These are phyloP conservation scores for Aphidius gifuensis DNA, from an alignment of 1,140 invertebrate species.

Conservation along the genomic window DNA sequence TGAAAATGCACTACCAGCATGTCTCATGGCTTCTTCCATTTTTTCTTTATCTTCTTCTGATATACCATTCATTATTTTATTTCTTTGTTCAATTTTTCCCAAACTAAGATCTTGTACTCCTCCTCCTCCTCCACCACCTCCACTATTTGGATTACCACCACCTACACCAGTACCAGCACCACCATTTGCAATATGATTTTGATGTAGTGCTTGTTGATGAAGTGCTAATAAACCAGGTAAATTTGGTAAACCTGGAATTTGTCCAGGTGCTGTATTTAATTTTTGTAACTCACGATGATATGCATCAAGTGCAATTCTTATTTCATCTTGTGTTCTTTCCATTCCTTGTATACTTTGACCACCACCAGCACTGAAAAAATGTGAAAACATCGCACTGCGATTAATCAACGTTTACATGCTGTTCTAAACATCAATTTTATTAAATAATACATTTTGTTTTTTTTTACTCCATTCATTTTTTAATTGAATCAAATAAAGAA, in stretches of 20 bases:
- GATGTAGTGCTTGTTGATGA: constrained; percentile 70
- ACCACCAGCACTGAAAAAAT: constrained; percentile 66
- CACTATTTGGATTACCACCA: constrained; percentile 45
- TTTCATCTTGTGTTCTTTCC: constrained; percentile 79
- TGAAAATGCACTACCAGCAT: constrained; percentile 81
- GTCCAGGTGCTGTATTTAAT: constrained; percentile 65
- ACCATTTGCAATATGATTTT: constrained; percentile 59
- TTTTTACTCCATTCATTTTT: neutral
- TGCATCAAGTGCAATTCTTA: constrained; percentile 84
- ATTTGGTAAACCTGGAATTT: constrained; percentile 60
- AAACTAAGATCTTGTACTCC: constrained; percentile 82
- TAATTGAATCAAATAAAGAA: neutral
- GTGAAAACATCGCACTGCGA: constrained; percentile 67
- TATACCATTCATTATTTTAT: constrained; percentile 67
- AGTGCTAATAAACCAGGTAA: constrained; percentile 68
- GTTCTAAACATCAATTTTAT: constrained; percentile 55
- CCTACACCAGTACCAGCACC: constrained; percentile 67
- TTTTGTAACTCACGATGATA: constrained; percentile 89
- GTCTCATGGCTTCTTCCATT: constrained; percentile 69
- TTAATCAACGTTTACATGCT: constrained; percentile 58
- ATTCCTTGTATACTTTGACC: constrained; percentile 59
- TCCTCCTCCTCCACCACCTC: constrained; percentile 65
- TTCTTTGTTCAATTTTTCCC: constrained; percentile 69
- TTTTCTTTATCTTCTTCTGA: constrained; percentile 64
- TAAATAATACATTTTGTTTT: constrained; percentile 25